Base-by-base conservation (phyloP, 2,797 vertebrate genomes). In the Pangasius krempfi region DNA sequence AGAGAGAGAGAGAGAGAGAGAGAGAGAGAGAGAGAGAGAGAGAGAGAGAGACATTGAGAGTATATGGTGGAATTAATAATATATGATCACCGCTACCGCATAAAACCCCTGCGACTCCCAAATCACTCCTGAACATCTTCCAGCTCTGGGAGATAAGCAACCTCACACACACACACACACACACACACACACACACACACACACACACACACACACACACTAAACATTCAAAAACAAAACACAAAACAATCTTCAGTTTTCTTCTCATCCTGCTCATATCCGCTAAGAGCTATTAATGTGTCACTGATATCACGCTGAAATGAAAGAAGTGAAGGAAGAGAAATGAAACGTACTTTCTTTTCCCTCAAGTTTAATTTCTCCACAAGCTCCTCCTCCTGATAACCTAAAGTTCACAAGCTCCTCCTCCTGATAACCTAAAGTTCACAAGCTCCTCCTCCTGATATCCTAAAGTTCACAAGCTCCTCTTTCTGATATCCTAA, bases 131-230 rank as follows among this genome's bases (percentile, higher is more conserved):
- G 22, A 82, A 82, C 54, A 60, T 82, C 54, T 85, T 44, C 22
- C 50, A 58, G 33, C 68, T 85, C 9, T 25, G 10, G 30, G 25
- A 25, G 79, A 82, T 82, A 58, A 82, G 33, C 56, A 82, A 22
- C 54, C 54, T 9, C 78, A 0, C 30, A 37, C 27, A 37, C 78
- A 37, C 44, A 18, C 75, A n/a, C 75, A 52, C 44, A 52, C 75
- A 78, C 44, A 50, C 75, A 78, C 47, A 78, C 75, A 78, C 75
- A 52, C 75, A 78, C 75, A 78, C 75, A n/a, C 75, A 78, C 44
- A 50, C 73, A 76, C 73, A n/a, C n/a, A n/a, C n/a, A n/a, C 25
- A 52, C 25, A 76, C 73, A 50, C 73, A 76, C 73, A 50, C 73
- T 13, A 14, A 13, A 68, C 30, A 33, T 33, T 68, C 14, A 40